phyloP scores from a whole-genome alignment of 2,113 vertebrate species.

The Notothenia rossii region DNA sequence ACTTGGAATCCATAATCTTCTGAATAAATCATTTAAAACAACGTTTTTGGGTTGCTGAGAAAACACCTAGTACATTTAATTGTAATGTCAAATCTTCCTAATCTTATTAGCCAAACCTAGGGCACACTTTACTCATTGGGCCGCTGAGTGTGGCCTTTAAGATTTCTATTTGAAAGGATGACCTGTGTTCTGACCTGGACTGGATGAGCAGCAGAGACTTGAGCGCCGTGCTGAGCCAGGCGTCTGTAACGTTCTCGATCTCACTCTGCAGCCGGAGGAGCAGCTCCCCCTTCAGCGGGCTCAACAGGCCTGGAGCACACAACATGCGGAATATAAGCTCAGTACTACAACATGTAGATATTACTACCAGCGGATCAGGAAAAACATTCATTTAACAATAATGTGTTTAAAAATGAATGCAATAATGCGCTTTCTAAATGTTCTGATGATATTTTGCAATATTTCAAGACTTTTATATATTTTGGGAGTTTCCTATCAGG shows the following conservation, averaged over 20 bases:
- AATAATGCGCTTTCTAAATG: not conserved
- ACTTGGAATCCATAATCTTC: not conserved
- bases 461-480: too few relatives aligned
- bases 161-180: not conserved
- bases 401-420: not conserved
- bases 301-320: conserved; percentile 87
- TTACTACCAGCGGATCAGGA: rapidly evolving
- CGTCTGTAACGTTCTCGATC: conserved; percentile 95
- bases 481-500: too few relatives aligned
- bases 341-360: not conserved
- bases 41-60: not conserved
- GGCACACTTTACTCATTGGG: not conserved
- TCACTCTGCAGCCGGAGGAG: conserved; percentile 90
- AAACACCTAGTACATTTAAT: not conserved
- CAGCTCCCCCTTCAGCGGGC: conserved; percentile 93
- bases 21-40: not conserved
- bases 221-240: conserved; percentile 95
- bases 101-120: not conserved
- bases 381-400: not conserved
- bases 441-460: not conserved
- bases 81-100: not conserved
- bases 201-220: conserved; percentile 97
- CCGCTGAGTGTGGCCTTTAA: not conserved
- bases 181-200: conserved; percentile 87
- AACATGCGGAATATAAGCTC: not conserved